Evolutionary conservation across 2,797 vertebrate genomes (phyloP).

Genomic region (Oreortyx pictus): DNA sequence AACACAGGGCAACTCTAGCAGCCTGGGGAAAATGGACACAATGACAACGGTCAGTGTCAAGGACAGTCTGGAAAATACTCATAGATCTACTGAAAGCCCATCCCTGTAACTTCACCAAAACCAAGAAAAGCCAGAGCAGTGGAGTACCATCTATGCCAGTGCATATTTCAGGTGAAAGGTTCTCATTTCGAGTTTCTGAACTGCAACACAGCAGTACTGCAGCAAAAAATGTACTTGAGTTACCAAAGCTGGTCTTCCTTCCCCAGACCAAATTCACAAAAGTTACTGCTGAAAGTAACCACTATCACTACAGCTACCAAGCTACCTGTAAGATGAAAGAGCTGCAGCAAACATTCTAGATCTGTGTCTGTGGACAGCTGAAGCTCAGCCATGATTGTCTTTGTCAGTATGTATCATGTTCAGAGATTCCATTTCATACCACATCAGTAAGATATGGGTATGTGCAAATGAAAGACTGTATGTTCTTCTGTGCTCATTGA

Average conservation of each 20-base stretch:
- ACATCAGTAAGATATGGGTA: not conserved
- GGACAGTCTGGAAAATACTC: not conserved
- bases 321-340: not conserved
- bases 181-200: not conserved
- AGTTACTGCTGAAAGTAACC: not conserved
- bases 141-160: not conserved
- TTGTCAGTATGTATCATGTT: rapidly evolving
- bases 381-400: not conserved
- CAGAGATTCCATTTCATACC: not conserved
- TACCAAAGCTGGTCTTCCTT: not conserved
- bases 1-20: rapidly evolving
- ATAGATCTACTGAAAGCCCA: not conserved
- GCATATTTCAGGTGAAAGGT: not conserved
- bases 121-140: not conserved
- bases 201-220: not conserved
- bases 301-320: not conserved
- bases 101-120: not conserved
- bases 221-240: not conserved
- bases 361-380: not conserved
- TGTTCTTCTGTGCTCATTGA: not conserved
- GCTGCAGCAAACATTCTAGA: not conserved
- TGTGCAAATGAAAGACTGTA: rapidly evolving
- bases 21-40: not conserved
- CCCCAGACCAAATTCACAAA: not conserved
- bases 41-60: rapidly evolving